Evolutionary conservation across 2,888 invertebrate genomes (phyloP).

Genomic region (Limenitis camilla): DNA sequence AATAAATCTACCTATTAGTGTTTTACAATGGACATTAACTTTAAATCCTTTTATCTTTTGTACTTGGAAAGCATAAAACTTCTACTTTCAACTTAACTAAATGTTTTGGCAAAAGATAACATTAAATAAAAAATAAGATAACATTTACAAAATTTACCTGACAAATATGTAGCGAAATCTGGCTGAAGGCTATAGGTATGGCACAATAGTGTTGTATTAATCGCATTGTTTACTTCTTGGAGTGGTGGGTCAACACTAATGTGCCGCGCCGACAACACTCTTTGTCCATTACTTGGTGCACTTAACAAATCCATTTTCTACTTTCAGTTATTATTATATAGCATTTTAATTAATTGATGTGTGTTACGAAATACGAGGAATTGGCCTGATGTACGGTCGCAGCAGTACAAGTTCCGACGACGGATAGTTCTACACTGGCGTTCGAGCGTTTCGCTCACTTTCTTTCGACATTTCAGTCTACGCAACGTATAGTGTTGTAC

Average conservation of each 20-base stretch:
- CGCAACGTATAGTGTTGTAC: constrained; percentile 47
- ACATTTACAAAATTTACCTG: constrained; percentile 42
- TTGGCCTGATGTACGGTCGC: neutral
- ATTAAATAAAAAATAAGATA: neutral
- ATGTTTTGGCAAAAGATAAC: neutral
- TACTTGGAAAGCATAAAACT: neutral
- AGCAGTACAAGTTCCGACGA: constrained; percentile 12
- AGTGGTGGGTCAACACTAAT: constrained; percentile 46
- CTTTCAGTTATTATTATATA: constrained; percentile 6
- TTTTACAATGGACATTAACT: too few relatives aligned
- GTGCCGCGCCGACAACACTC: constrained; percentile 48
- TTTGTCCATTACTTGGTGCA: constrained; percentile 42
- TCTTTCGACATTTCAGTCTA: constrained; percentile 66
- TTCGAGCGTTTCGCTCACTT: constrained; percentile 57
- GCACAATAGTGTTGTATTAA: constrained; percentile 58
- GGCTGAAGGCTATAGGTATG: constrained; percentile 54
- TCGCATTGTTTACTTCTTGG: constrained; percentile 40
- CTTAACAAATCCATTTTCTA: constrained; percentile 49
- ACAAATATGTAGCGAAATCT: constrained; percentile 51
- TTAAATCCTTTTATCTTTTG: too few relatives aligned
- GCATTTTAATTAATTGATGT: constrained; percentile 7
- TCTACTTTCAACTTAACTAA: neutral
- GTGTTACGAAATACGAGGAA: constrained; percentile 4
- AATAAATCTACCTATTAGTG: too few relatives aligned
- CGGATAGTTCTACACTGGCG: constrained; percentile 26